Evolutionary conservation across 2,113 vertebrate genomes (phyloP).

Genomic region (Spea bombifrons): DNA sequence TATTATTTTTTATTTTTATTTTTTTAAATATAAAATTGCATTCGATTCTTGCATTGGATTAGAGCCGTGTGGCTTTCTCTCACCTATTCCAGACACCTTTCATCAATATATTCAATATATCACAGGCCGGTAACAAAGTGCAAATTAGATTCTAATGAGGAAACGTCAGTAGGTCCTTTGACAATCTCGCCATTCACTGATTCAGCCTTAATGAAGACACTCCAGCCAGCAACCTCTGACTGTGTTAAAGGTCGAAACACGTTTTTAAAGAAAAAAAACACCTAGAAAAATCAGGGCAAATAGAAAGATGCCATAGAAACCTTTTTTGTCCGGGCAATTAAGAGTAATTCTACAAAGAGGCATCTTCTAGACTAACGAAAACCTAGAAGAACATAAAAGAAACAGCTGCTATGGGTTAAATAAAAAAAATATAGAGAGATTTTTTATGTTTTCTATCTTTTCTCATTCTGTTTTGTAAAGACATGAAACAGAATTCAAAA

Average conservation of each 20-base stretch:
- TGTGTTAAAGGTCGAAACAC: constrained; percentile 74
- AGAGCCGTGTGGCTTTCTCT: constrained; percentile 58
- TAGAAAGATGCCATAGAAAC: constrained; percentile 57
- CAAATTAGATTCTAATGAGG: constrained; percentile 75
- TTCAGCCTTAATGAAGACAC: constrained; percentile 74
- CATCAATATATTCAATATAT: constrained; percentile 60
- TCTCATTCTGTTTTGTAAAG: constrained; percentile 92
- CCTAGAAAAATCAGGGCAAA: constrained; percentile 63
- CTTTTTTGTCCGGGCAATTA: constrained; percentile 71
- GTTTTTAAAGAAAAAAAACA: constrained; percentile 54
- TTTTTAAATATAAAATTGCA: constrained; percentile 58
- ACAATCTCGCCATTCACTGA: constrained; percentile 69
- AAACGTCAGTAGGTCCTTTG: constrained; percentile 71
- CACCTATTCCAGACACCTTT: constrained; percentile 58
- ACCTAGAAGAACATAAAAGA: constrained; percentile 63
- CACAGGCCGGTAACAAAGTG: constrained; percentile 62
- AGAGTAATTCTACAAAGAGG: constrained; percentile 68
- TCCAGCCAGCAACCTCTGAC: constrained; percentile 56
- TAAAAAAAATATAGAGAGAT: constrained; percentile 69
- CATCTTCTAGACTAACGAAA: constrained; percentile 59
- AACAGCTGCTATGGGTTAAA: constrained; percentile 74
- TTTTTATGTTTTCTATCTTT: constrained; percentile 88
- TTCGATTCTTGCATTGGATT: constrained; percentile 51
- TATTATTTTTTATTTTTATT: no score
- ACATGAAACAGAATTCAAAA: constrained; percentile 93